Evolutionary conservation across 2,113 vertebrate genomes (phyloP).

Genomic region (Peromyscus leucopus): DNA sequence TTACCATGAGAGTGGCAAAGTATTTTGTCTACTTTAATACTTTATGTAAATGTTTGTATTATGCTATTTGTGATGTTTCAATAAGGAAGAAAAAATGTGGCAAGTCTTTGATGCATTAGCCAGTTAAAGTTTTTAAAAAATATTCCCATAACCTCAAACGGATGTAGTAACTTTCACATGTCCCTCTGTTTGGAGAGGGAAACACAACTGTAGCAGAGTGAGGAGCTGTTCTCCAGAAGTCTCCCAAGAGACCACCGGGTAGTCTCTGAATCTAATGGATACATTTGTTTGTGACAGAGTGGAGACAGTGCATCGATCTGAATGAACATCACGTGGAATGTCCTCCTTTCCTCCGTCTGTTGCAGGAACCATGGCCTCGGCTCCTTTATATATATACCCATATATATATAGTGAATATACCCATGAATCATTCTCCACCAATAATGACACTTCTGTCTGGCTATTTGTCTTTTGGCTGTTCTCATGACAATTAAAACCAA

Average conservation of each 20-base stretch:
- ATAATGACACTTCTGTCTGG: not conserved
- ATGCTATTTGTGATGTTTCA: not conserved
- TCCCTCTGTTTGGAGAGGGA: not conserved
- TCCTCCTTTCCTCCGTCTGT: not conserved
- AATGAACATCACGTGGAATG: not conserved
- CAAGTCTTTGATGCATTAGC: not conserved
- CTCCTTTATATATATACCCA: no score
- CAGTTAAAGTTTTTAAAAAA: slow-evolving; percentile 2
- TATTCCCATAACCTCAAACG: not conserved
- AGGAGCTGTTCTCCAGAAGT: not conserved
- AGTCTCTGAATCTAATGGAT: not conserved
- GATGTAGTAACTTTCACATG: not conserved
- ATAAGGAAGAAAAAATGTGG: not conserved
- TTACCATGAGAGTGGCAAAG: not conserved
- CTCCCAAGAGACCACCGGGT: not conserved
- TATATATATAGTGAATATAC: not conserved
- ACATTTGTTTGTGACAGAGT: not conserved
- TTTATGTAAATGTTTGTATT: slow-evolving; percentile 24
- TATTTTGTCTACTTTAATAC: not conserved
- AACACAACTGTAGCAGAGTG: not conserved
- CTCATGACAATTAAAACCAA: slow-evolving; percentile 10
- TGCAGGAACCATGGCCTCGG: not conserved
- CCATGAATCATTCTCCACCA: not conserved
- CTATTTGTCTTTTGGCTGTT: not conserved
- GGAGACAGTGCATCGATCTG: not conserved